These are phyloP conservation scores for Phylloscopus trochiloides DNA, from an alignment of 2,113 vertebrate genomes.

Conservation along the genomic window DNA sequence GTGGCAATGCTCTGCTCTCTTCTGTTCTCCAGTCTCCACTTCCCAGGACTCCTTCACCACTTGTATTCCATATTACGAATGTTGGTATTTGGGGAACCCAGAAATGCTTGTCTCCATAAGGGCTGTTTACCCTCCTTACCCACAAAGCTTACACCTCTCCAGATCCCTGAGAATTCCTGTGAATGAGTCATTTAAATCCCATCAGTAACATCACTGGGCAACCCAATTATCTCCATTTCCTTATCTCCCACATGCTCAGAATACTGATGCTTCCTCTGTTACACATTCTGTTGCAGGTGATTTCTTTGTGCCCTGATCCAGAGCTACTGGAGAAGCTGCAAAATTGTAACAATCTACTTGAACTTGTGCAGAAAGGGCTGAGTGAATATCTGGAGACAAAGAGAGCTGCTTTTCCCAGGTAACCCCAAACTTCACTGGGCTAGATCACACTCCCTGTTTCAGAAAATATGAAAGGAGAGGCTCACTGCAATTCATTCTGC, in stretches of 20 bases:
- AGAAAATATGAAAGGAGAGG: neutral
- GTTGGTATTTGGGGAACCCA: neutral
- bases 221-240: neutral
- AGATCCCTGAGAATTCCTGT: conserved; percentile 10
- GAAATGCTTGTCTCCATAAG: neutral
- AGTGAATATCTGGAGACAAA: conserved; percentile 91
- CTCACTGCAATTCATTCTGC: neutral
- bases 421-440: neutral
- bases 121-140: neutral
- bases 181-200: neutral
- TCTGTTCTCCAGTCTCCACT: neutral
- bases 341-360: conserved; percentile 81
- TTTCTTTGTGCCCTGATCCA: conserved; percentile 83
- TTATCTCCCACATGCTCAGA: neutral
- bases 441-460: neutral
- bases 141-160: neutral
- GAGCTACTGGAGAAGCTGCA: conserved; percentile 77
- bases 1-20: neutral
- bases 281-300: conserved; percentile 74
- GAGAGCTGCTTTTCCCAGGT: conserved; percentile 84
- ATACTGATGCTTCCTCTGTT: conserved; percentile 12
- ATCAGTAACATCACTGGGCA: neutral
- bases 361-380: conserved; percentile 89
- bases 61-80: neutral
- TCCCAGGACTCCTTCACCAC: neutral